Conservation (phyloP, 2,888 invertebrate genomes). For the Tryphoninae sp. region DNA sequence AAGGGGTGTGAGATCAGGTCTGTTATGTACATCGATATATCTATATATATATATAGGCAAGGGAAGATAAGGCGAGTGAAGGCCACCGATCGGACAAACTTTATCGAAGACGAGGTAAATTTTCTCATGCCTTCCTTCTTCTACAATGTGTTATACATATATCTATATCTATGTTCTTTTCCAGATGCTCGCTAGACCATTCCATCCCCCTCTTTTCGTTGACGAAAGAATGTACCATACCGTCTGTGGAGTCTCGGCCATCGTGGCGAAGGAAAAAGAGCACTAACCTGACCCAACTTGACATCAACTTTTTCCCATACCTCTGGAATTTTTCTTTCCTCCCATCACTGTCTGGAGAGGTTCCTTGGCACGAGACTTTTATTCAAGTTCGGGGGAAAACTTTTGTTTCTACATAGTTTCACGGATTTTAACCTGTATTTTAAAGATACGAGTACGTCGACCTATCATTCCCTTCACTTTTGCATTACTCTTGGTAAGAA, state of each 20-base stretch:
- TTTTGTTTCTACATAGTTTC: too few relatives aligned
- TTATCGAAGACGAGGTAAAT: constrained; percentile 70
- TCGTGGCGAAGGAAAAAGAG: constrained; percentile 51
- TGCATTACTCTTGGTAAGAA: too few relatives aligned
- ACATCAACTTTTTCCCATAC: constrained; percentile 60
- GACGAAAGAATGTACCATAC: constrained; percentile 18
- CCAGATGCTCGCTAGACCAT: background rate
- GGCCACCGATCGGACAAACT: constrained; percentile 74
- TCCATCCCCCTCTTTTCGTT: background rate
- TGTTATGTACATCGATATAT: background rate
- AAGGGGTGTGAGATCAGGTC: constrained; percentile 56
- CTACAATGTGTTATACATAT: background rate
- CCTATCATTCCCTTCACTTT: too few relatives aligned
- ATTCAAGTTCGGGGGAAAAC: too few relatives aligned
- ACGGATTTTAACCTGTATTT: too few relatives aligned
- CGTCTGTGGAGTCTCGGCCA: background rate
- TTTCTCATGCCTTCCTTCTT: constrained; percentile 55
- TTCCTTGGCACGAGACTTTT: too few relatives aligned
- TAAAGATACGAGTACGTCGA: too few relatives aligned
- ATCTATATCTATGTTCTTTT: background rate
- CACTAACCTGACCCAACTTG: constrained; percentile 74
- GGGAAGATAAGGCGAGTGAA: constrained; percentile 69
- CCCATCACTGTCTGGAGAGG: background rate
- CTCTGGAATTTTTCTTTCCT: background rate
- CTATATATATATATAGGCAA: constrained; percentile 5